phyloP scores from a whole-genome alignment of 2,113 vertebrate species.

The Nipponia nippon region DNA sequence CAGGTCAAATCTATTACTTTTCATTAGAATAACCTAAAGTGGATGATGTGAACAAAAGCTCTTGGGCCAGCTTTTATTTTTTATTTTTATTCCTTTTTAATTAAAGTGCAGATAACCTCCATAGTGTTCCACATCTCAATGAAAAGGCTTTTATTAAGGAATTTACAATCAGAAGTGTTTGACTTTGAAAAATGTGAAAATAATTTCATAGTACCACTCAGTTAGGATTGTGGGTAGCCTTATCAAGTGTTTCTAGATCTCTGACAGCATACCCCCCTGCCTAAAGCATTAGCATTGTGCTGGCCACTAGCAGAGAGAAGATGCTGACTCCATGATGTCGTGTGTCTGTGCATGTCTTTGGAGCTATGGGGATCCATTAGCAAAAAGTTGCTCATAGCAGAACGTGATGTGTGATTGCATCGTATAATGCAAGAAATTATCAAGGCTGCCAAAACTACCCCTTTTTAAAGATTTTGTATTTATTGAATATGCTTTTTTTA shows the following conservation, averaged over 20 bases:
- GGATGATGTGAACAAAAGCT: not conserved
- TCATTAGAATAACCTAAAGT: not conserved
- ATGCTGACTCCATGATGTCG: accelerated
- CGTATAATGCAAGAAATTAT: accelerated
- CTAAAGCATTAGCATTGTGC: accelerated
- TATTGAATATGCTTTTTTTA: not conserved
- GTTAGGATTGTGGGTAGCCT: not conserved
- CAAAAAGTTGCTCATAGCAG: not conserved
- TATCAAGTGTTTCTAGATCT: not conserved
- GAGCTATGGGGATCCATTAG: not conserved
- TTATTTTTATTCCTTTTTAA: not conserved
- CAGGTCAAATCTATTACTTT: not conserved
- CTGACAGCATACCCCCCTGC: too few species aligned
- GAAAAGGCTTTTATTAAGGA: not conserved
- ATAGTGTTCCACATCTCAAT: not conserved
- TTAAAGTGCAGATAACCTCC: not conserved
- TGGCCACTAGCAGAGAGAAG: not conserved
- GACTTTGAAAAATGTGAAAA: not conserved
- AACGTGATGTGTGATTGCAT: accelerated
- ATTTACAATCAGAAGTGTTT: not conserved
- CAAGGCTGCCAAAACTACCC: not conserved
- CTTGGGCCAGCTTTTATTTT: not conserved
- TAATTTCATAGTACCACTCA: too few species aligned
- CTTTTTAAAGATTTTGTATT: not conserved
- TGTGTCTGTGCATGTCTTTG: not conserved